Base-by-base conservation (phyloP, 2,888 invertebrate genomes). In the Mythimna loreyi region DNA sequence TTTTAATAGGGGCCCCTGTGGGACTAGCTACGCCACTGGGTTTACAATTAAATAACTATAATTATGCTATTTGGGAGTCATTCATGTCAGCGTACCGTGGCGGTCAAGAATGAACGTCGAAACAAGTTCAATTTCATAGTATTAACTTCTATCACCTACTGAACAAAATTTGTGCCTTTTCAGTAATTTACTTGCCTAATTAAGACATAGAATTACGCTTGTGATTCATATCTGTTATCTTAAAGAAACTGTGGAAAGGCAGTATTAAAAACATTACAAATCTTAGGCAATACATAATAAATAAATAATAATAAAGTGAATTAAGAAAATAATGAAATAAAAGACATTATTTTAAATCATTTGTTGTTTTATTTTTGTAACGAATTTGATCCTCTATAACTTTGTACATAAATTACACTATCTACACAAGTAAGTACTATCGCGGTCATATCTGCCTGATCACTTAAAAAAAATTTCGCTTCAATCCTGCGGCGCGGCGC, bases 271-370 rank as follows among this genome's bases (percentile, higher is more conserved):
- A 86, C 83, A 76, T 86, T 87, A 90, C 83, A 87, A 87, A 86
- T 86, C 78, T 85, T 91, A 92, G 88, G 89, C 90, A 90, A 91
- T 91, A 91, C 83, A 59, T 88, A 86, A 81, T 88, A 86, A 81
- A 82, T 40, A 40, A 36, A 40, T 40, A 40, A 40, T 40, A 75
- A 67, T 87, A 85, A 87, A 92, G 88, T 89, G 85, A 89, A 88
- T 89, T 90, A 90, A 86, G 84, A 87, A 89, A 90, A 90, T 89
- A 91, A 90, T 91, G 86, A 94, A 95, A 94, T 95, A 96, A 95
- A 96, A 96, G 96, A 95, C 96, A 96, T 93, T 95, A 94, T 94
- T 94, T 93, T 95, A 94, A 94, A 92, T 88, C 88, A 90, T 88
- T 87, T 72, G 78, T 85, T 81, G 86, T 93, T 93, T 92, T 91